phyloP scores from a whole-genome alignment of 2,113 vertebrate genomes.

The Xenus cinereus region DNA sequence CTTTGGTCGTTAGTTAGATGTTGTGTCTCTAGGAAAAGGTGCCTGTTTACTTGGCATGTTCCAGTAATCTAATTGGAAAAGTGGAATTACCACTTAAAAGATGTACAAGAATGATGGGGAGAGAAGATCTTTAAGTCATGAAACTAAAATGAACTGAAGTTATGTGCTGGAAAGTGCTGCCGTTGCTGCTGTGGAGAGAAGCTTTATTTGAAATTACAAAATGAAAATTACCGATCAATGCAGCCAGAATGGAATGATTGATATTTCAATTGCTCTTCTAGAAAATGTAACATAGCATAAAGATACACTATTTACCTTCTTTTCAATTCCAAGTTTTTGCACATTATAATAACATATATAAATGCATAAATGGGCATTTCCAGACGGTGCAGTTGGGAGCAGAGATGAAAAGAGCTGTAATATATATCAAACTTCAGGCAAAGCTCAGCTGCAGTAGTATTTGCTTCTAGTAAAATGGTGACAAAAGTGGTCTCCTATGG shows the following conservation, averaged over 20 bases:
- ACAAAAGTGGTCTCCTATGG: background rate
- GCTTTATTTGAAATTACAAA: slow-evolving; percentile 76
- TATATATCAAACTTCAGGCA: background rate
- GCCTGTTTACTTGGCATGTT: slow-evolving; percentile 61
- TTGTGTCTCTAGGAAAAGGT: slow-evolving; percentile 51
- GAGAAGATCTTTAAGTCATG: slow-evolving; percentile 53
- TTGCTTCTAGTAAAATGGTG: background rate
- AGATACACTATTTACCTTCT: slow-evolving; percentile 64
- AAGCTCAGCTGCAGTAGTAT: background rate
- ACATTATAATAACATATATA: background rate
- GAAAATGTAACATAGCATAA: slow-evolving; percentile 53
- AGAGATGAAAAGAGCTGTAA: background rate
- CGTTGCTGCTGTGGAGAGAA: slow-evolving; percentile 29
- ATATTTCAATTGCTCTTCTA: slow-evolving; percentile 46
- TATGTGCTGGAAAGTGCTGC: slow-evolving; percentile 49
- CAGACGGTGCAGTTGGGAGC: background rate
- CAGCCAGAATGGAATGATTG: slow-evolving; percentile 59
- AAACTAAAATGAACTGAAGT: slow-evolving; percentile 67
- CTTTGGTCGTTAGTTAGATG: slow-evolving; percentile 7
- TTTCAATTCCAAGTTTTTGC: slow-evolving; percentile 51
- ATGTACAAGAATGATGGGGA: slow-evolving; percentile 59
- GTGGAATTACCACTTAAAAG: slow-evolving; percentile 70
- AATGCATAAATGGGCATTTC: slow-evolving; percentile 13
- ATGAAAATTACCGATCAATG: slow-evolving; percentile 77
- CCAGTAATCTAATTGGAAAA: slow-evolving; percentile 72